Percentiles rank a stretch among this genome's conserved stretches.
phyloP scores from a whole-genome alignment of 1,140 invertebrate species.

The Drosophila sp. region DNA sequence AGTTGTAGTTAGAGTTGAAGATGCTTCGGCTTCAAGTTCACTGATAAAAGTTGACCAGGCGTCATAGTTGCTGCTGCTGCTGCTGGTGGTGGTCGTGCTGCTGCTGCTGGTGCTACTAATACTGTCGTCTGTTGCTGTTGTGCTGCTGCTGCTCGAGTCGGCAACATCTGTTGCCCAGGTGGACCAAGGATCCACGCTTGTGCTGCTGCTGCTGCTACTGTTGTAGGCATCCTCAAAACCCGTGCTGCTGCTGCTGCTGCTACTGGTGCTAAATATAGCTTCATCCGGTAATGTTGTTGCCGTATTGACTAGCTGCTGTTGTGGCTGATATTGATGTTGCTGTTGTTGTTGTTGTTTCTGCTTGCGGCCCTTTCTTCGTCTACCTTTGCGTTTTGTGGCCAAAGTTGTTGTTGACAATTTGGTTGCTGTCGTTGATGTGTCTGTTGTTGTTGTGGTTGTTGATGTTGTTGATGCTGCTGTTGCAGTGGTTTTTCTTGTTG shows the following conservation, averaged over 20 bases:
- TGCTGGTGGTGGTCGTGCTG: constrained; percentile 43
- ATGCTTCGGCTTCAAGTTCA: constrained; percentile 59
- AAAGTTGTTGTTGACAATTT: constrained; percentile 44
- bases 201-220: constrained; percentile 51
- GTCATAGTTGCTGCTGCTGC: constrained; percentile 61
- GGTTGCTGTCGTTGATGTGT: constrained; percentile 28
- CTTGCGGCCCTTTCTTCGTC: constrained; percentile 68
- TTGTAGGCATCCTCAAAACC: constrained; percentile 12
- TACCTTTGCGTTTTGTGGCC: constrained; percentile 66
- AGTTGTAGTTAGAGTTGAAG: constrained; percentile 34
- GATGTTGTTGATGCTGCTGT: constrained; percentile 27
- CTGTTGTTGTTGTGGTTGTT: constrained; percentile 24
- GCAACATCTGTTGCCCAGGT: constrained; percentile 58
- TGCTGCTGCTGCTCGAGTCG: constrained; percentile 48
- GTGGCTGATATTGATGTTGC: constrained; percentile 22
- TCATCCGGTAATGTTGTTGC: constrained; percentile 26
- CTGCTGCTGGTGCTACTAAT: constrained; percentile 55
- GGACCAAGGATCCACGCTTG: constrained; percentile 58
- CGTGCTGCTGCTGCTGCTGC: constrained; percentile 35
- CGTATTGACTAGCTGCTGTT: constrained; percentile 16
- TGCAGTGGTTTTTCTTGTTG: constrained; percentile 45
- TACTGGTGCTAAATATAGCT: constrained; percentile 5
- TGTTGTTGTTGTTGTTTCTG: constrained; percentile 28
- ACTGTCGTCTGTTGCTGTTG: constrained; percentile 68
- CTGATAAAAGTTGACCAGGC: constrained; percentile 64